These are phyloP conservation scores for Caenorhabditis inopinata DNA, from an alignment of 1,140 invertebrate species.

Conservation along the genomic window DNA sequence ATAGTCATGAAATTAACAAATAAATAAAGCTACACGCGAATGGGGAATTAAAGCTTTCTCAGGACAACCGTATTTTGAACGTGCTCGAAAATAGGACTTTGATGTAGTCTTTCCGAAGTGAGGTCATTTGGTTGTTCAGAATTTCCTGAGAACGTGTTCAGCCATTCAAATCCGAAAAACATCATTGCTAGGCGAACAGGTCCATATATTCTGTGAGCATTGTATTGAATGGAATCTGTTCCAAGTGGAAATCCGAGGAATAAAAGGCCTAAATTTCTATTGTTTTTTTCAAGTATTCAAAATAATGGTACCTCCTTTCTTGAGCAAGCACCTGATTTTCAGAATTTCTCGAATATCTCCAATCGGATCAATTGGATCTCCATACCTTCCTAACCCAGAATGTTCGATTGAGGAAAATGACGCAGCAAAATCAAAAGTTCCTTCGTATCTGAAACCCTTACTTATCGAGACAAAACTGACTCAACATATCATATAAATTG, in stretches of 20 bases:
- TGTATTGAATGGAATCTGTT: not conserved
- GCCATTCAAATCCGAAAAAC: not conserved
- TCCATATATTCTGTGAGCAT: constrained; percentile 34
- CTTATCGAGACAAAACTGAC: too few relatives aligned
- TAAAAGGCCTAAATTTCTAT: not conserved
- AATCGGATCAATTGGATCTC: constrained; percentile 32
- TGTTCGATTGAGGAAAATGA: constrained; percentile 30
- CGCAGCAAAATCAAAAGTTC: constrained; percentile 19
- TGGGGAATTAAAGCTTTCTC: not conserved
- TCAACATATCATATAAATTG: too few relatives aligned
- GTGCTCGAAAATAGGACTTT: too few relatives aligned
- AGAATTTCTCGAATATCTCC: constrained; percentile 24
- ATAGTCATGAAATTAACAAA: too few relatives aligned
- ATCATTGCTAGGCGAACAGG: constrained; percentile 20
- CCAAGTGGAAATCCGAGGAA: constrained; percentile 22
- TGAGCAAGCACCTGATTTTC: constrained; percentile 30
- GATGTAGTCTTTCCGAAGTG: not conserved
- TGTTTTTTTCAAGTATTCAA: not conserved
- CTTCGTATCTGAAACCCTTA: not conserved
- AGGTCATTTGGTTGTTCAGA: not conserved
- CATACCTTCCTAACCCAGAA: constrained; percentile 29
- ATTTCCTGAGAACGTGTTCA: not conserved
- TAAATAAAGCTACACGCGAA: too few relatives aligned
- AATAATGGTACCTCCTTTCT: not conserved
- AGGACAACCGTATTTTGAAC: not conserved